Evolutionary conservation across 2,113 vertebrate genomes (phyloP).

Genomic region (Heterochromis multidens): DNA sequence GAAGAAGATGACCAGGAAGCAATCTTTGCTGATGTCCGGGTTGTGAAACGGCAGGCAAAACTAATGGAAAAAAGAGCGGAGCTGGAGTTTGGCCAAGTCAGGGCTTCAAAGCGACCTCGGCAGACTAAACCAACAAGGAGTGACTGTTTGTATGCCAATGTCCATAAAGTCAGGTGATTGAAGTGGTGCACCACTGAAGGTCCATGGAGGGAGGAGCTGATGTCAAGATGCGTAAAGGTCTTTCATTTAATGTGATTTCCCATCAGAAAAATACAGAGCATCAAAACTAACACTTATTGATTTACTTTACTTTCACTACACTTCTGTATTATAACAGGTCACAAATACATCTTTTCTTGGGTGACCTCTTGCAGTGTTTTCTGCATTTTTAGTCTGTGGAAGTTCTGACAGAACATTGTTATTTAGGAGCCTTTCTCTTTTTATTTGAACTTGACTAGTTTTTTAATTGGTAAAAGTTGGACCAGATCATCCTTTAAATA

Average conservation of each 20-base stretch:
- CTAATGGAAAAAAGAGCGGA: not conserved
- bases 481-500: not conserved
- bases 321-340: not conserved
- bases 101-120: not conserved
- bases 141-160: constrained; percentile 26
- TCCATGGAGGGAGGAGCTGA: not conserved
- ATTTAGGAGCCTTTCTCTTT: not conserved
- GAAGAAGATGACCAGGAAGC: constrained; percentile 11
- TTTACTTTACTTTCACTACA: not conserved
- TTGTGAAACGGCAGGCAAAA: not conserved
- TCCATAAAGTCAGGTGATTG: not conserved
- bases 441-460: not conserved
- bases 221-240: not conserved
- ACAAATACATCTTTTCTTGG: not conserved
- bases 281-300: not conserved
- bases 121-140: not conserved
- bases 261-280: not conserved
- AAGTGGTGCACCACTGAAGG: not conserved
- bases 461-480: not conserved
- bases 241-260: not conserved
- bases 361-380: not conserved
- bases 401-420: not conserved
- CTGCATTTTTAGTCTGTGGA: not conserved
- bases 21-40: constrained; percentile 41
- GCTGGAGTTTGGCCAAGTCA: constrained; percentile 59